Conservation (phyloP, 1,140 invertebrate genomes). For the Ruditapes philippinarum region DNA sequence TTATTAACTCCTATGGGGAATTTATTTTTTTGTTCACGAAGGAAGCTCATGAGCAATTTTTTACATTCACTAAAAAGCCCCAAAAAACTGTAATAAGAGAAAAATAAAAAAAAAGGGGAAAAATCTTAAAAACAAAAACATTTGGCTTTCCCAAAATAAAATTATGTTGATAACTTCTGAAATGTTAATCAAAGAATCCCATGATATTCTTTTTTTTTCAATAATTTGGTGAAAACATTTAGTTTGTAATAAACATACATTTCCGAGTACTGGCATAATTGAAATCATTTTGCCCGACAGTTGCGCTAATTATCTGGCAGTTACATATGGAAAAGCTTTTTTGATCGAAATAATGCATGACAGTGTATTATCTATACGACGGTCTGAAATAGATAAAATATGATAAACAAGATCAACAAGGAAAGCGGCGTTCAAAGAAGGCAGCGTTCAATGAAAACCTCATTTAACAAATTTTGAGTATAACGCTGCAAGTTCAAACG, state of each 20-base stretch:
- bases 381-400: background rate
- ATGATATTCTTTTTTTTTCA: background rate
- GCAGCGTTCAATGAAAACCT: background rate
- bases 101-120: background rate
- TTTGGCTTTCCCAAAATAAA: constrained; percentile 1
- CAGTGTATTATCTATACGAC: background rate
- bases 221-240: constrained; percentile 30
- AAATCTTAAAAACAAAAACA: background rate
- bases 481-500: background rate
- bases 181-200: constrained; percentile 25
- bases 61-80: constrained; percentile 6
- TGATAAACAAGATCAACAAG: background rate
- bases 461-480: constrained; percentile 30
- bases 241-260: background rate
- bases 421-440: constrained; percentile 24
- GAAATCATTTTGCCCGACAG: constrained; percentile 46
- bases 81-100: constrained; percentile 2
- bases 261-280: constrained; percentile 33
- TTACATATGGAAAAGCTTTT: background rate
- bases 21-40: background rate
- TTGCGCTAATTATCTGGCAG: constrained; percentile 19
- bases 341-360: background rate
- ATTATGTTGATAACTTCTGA: background rate
- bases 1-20: background rate
- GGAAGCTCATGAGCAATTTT: constrained; percentile 44